Evolutionary conservation across 2,797 vertebrate genomes (phyloP).

Genomic region (Eulemur mongoz): DNA sequence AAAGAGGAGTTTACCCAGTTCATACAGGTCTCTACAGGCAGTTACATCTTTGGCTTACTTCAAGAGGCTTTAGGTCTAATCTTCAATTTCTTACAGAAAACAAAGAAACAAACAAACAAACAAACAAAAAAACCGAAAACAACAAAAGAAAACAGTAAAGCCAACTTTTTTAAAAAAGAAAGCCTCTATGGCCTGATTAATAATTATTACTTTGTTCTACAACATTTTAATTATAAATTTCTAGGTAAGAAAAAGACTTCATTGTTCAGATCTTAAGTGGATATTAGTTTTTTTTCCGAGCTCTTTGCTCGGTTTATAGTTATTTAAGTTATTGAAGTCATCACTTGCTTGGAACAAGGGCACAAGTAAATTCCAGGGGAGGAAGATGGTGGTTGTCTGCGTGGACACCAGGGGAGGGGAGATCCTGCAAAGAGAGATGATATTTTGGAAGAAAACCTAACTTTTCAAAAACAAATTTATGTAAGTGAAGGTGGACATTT

Average conservation of each 20-base stretch:
- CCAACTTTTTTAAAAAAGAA: no score
- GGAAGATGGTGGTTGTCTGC: background rate
- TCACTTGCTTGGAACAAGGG: background rate
- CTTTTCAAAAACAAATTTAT: background rate
- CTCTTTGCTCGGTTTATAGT: background rate
- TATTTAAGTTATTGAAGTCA: background rate
- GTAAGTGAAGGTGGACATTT: background rate
- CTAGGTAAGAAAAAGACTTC: background rate
- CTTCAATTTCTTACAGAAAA: no score
- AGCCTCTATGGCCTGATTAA: no score
- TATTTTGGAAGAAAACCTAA: background rate
- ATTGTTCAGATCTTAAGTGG: background rate
- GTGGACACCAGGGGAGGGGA: background rate
- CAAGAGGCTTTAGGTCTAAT: no score
- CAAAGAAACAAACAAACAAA: no score
- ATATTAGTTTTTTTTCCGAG: background rate
- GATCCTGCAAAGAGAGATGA: background rate
- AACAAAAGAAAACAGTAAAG: no score
- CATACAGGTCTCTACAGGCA: no score
- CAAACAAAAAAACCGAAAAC: no score
- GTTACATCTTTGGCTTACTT: no score
- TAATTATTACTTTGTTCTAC: background rate
- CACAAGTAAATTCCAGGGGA: background rate
- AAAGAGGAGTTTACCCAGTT: no score
- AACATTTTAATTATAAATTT: background rate